These are phyloP conservation scores for Enteromius viviparus DNA, from an alignment of 2,797 vertebrate genomes.

Conservation along the genomic window DNA sequence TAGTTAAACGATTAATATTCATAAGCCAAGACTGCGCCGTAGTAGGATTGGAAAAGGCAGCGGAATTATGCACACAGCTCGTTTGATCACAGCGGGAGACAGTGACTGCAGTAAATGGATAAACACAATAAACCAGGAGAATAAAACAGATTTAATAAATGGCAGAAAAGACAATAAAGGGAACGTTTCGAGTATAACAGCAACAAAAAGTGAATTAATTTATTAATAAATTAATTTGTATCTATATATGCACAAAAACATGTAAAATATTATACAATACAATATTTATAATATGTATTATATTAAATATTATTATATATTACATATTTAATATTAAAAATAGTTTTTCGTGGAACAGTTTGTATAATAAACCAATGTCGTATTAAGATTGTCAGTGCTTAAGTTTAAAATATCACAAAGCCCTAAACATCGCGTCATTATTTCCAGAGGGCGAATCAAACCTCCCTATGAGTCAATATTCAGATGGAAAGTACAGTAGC, in stretches of 20 bases:
- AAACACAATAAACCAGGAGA: neutral
- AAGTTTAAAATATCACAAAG: neutral
- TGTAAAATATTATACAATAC: too few species aligned
- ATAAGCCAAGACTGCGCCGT: neutral
- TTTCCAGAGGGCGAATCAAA: neutral
- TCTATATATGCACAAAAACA: too few species aligned
- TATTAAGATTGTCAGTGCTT: neutral
- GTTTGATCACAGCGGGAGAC: constrained; percentile 26
- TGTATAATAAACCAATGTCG: neutral
- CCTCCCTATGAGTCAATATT: constrained; percentile 8
- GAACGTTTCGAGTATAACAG: neutral
- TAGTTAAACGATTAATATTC: constrained; percentile 13
- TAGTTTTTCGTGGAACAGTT: neutral
- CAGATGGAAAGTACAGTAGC: constrained; percentile 34
- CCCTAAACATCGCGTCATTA: neutral
- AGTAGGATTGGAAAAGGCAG: neutral
- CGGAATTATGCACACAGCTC: neutral
- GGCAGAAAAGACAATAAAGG: neutral
- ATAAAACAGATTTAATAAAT: neutral
- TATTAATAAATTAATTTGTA: neutral
- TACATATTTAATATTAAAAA: neutral
- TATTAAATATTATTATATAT: too few species aligned
- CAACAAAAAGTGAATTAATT: neutral
- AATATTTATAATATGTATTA: neutral
- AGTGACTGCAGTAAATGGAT: neutral